A percentile compares a stretch with the other conserved stretches of the same genome.
phyloP scores from a whole-genome alignment of 2,797 vertebrate genomes.

The Babyrousa celebensis region DNA sequence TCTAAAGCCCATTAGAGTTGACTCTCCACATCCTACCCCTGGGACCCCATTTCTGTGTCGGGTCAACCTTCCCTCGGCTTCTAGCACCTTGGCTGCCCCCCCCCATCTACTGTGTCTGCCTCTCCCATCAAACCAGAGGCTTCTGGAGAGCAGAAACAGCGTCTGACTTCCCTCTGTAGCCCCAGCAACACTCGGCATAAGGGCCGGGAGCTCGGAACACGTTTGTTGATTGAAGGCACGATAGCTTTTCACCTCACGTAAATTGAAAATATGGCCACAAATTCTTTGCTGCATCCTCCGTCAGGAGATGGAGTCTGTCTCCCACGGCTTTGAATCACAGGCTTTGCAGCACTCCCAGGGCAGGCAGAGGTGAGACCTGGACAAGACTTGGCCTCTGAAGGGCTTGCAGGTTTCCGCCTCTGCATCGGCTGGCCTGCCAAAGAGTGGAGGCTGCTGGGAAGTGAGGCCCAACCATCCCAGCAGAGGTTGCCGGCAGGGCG shows the following conservation, averaged over 20 bases:
- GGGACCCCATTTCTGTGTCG: background rate
- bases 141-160: background rate
- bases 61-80: background rate
- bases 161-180: background rate
- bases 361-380: background rate
- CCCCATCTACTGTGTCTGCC: background rate
- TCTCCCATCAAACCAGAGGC: background rate
- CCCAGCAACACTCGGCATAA: background rate
- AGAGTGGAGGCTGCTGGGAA: background rate
- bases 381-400: background rate
- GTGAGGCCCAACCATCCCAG: background rate
- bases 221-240: background rate
- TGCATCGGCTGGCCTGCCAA: rapidly evolving
- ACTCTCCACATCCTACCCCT: background rate
- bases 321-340: background rate
- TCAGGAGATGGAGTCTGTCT: background rate
- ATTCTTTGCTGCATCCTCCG: background rate
- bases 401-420: background rate
- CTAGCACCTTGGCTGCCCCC: background rate
- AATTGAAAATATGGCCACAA: background rate
- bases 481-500: background rate
- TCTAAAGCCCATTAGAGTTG: background rate
- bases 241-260: background rate
- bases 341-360: rapidly evolving
- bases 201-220: background rate